Evolutionary conservation across 1,140 invertebrate genomes (phyloP), one percentile per base, ranked within the genome.

Genomic region (Lepidotrigona ventralis): DNA sequence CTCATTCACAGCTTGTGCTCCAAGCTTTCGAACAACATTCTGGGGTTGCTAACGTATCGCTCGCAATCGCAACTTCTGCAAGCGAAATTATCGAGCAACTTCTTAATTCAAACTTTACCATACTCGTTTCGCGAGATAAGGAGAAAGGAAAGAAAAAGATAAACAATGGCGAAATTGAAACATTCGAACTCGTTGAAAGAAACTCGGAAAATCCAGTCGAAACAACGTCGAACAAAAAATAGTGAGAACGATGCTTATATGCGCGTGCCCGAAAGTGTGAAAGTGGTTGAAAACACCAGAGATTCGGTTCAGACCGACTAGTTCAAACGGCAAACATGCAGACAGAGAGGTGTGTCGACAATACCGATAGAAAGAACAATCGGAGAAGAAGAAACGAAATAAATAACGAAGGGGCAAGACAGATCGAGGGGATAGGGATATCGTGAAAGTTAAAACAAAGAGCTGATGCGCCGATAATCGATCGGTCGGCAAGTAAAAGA

Each of bases 11-110:
- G 26, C 58, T 81, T 33, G 80, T 77, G 80, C 73, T 26, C 3
- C 33, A 82, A 82, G 64, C 80, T n/a, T 69, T 69, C 19, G 39
- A 74, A 76, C 33, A 75, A 76, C n/a, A 39, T 46, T 56, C 39
- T 56, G 6, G 21, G 19, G 17, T 1, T 8, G 17, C 19, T 8
- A 51, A 71, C 14, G 5, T 51, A 71, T 46, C 21, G 19, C 14
- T 39, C 17, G n/a, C 19, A 63, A 21, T 60, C 12, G 33, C 21
- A 73, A 26, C 33, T 21, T 21, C 33, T 23, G 63, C 63, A 33
- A 51, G 26, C n/a, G 46, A n/a, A 39, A 15, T 39, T 29, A 60
- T 33, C 19, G 33, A 8, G 60, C 33, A n/a, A 29, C 2, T 51
- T 29, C 8, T 5, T 9, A 11, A 70, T 33, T 17, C 15, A 15